A percentile compares a stretch with the other conserved stretches of the same genome.
Conservation (phyloP, 2,113 vertebrate species). For the Corapipo altera region DNA sequence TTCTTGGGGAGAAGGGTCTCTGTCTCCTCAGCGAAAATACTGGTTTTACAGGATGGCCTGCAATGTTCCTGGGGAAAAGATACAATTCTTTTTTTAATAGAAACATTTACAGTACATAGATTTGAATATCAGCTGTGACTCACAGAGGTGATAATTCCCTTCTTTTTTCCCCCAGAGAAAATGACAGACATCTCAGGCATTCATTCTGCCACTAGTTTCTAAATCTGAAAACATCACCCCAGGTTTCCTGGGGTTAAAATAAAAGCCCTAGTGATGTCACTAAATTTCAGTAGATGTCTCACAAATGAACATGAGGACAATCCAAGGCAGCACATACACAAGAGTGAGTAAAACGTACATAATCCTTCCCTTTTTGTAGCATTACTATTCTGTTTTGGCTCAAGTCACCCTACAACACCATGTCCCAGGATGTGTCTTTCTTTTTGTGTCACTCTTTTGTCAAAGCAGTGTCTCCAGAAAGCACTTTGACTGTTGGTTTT, state of each 20-base stretch:
- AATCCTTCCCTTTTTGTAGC: neutral
- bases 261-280: neutral
- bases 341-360: neutral
- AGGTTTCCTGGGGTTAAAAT: neutral
- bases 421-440: neutral
- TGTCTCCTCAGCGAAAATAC: neutral
- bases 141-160: neutral
- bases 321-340: neutral
- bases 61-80: neutral
- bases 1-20: neutral
- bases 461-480: neutral
- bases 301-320: neutral
- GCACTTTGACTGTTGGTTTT: neutral
- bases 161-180: neutral
- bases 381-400: neutral
- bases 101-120: neutral
- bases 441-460: neutral
- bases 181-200: rapidly evolving
- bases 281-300: neutral
- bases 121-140: constrained; percentile 4
- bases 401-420: neutral
- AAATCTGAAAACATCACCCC: neutral
- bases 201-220: neutral
- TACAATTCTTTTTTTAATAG: neutral
- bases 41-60: neutral